Base-by-base conservation (phyloP, 92 coral and sea anemone species). In the Umimayanthus chanpuru region DNA sequence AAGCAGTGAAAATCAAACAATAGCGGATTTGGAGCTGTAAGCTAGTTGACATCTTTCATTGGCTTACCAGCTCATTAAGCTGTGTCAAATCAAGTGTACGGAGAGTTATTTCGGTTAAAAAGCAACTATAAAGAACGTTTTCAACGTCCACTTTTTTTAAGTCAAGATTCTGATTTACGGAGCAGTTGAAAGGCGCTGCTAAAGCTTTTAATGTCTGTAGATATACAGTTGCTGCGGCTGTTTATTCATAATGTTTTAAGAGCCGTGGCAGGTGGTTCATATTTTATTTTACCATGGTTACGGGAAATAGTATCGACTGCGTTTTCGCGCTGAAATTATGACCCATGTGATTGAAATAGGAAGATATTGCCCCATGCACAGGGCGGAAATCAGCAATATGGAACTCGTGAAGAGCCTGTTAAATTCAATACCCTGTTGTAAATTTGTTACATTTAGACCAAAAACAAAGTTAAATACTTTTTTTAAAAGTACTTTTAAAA, bases 211-310 rank as follows among this genome's bases (percentile, higher is more conserved):
- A 10, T 80, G 85, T 80, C 20, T 80, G 38, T 18, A 6, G 50
- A 80, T 32, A 18, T 56, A 80, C 72, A 56, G 85, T 80, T 80
- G 72, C 47, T 61, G 73, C 6, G 14, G 44, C 20, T 80, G 71
- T 80, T 80, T 80, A 65, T 56, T 80, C 72, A 56, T 58, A 53
- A 80, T 80, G 67, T 80, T 80, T 80, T 61, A 32, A 56, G 73
- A 80, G 85, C 44, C 85, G 85, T 78, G 82, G 65, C 85, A 80
- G 85, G 73, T 80, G 85, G 44, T 53, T 2, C 73, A 10, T 56
- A 38, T 56, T 38, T 80, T 26, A 18, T 21, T 44, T 80, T 80
- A n/a, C 49, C 71, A 32, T 80, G 49, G 85, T 20, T 21, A 80
- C 32, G 44, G 25, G 2, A 80, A 38, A 56, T 56, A 30, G 53